These are phyloP conservation scores for Alligator mississippiensis DNA, from an alignment of 2,113 vertebrate species.

Conservation along the genomic window DNA sequence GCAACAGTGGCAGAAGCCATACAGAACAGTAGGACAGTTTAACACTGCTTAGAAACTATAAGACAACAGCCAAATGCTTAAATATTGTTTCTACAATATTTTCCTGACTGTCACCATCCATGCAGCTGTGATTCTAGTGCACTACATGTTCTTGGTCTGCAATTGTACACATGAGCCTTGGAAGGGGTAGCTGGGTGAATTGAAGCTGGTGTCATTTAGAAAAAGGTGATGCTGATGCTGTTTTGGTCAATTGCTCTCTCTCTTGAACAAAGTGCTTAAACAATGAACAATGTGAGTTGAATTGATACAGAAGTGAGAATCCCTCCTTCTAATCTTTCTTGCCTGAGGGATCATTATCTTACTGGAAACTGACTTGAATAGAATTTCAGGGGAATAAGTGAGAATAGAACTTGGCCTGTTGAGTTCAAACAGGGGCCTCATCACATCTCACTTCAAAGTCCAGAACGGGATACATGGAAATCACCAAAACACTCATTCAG, in stretches of 20 bases:
- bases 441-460: neutral
- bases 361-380: neutral
- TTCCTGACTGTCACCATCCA: too few relatives aligned
- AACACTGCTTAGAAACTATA: too few relatives aligned
- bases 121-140: neutral
- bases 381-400: neutral
- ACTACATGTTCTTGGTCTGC: neutral
- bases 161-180: neutral
- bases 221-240: neutral
- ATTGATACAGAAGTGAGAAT: neutral
- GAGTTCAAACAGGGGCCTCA: neutral
- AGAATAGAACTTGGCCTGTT: neutral
- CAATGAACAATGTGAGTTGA: neutral
- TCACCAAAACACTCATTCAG: neutral
- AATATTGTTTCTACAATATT: too few relatives aligned
- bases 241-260: fast-evolving
- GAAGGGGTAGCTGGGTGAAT: fast-evolving
- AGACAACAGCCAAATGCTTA: neutral
- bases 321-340: neutral
- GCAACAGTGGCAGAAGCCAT: neutral
- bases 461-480: neutral
- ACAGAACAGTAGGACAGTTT: neutral
- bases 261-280: neutral
- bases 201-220: fast-evolving
- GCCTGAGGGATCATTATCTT: neutral